Evolutionary conservation across 2,113 vertebrate genomes (phyloP).

Genomic region (Menura novaehollandiae): DNA sequence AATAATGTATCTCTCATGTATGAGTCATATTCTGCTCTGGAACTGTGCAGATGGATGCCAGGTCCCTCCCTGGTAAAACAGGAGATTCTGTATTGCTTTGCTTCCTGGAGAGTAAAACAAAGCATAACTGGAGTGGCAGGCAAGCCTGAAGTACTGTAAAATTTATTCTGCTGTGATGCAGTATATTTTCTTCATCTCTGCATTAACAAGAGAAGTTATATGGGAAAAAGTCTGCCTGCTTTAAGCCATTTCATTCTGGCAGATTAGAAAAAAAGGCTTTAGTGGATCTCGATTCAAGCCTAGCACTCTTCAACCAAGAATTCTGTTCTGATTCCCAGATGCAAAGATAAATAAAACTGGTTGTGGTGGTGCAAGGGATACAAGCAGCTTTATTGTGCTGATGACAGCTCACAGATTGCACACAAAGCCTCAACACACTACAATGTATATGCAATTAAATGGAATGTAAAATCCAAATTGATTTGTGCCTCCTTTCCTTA

Average conservation of each 20-base stretch:
- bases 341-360: background rate
- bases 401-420: background rate
- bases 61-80: background rate
- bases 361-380: background rate
- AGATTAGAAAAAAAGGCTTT: background rate
- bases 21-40: background rate
- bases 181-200: background rate
- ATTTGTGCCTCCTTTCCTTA: slow-evolving; percentile 30
- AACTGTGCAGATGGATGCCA: background rate
- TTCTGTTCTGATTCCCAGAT: background rate
- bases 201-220: background rate
- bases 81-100: background rate
- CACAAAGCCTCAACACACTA: background rate
- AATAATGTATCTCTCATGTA: background rate
- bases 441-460: background rate
- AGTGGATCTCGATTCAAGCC: background rate
- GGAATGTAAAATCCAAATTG: slow-evolving; percentile 43
- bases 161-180: background rate
- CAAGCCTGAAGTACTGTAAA: background rate
- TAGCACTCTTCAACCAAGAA: background rate
- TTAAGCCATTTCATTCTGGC: background rate
- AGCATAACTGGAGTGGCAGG: background rate
- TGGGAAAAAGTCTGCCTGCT: background rate
- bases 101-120: background rate
- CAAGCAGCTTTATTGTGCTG: background rate